Base-by-base conservation (phyloP, 2,113 vertebrate species). In the Gallinago undulata region DNA sequence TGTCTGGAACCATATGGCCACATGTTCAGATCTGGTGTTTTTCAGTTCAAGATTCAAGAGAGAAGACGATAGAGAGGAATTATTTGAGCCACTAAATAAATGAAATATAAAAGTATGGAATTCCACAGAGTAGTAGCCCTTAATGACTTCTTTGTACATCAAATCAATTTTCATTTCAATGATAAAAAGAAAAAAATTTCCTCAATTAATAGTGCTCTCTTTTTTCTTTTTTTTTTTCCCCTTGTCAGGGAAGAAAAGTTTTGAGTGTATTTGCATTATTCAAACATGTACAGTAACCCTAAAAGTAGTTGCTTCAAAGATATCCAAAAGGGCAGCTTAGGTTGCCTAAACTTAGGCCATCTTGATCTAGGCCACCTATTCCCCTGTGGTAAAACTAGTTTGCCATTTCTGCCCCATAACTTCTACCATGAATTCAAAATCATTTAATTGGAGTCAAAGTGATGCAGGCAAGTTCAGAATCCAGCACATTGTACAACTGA, bases 21-120 rank as follows among this genome's bases (percentile, higher is more conserved):
- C 41, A 83, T 73, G 33, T 90, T 93, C 64, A 76, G 67, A 56
- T 74, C 28, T 77, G 31, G 17, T 74, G 24, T 19, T 94, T 94
- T 82, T 39, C 57, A 60, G 13, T 84, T 77, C 35, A 91, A 72
- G 31, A 93, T 84, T 78, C 39, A 92, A 95, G 68, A 93, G 16
- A 86, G 37, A 89, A 66, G 55, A 50, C 63, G 37, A 57, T 77
- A 70, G 11, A 45, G 12, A 28, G 87, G 31, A 28, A 53, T 95
- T 84, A n/a, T 82, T 84, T 62, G 59, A 83, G 13, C 12, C 24
- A 57, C 23, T 35, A 43, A 94, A 28, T 82, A 82, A 41, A 19
- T 73, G 15, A 87, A 90, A 59, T 82, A 63, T n/a, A 31, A 50
- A 87, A 72, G 8, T 79, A 25, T 68, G 33, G 67, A 13, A 51